Evolutionary conservation across 1,140 invertebrate species (phyloP), one percentile per base, ranked within the genome.

Genomic region (Drosophila ohnishii): DNA sequence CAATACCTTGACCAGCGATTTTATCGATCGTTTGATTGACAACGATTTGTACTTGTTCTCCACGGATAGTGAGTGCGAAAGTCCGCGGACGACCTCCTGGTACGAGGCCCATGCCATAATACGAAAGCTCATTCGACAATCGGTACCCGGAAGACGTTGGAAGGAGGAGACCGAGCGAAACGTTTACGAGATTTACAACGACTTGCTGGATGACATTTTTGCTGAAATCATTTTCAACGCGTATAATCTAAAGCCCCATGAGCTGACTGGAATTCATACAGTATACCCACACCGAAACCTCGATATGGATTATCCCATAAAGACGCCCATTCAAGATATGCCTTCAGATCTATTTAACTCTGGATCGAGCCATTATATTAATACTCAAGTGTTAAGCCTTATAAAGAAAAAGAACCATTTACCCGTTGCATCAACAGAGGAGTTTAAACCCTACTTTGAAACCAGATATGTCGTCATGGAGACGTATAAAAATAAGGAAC

Each of bases 121-220:
- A 25, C 60, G 90, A 0, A 91, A 91, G 25, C 30, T 90, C 0
- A 80, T 91, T 30, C 70, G 90, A 0, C 63, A 75, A 8, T 69
- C 77, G 1, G 83, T 91, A 1, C 89, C 89, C 0, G 90, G 89
- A 7, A 32, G 50, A 7, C 88, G 87, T 14, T 91, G 90, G 90
- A 80, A 69, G 30, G 80, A 80, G 2, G 67, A 80, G 58, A 55
- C 30, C 4, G 90, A 91, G 48, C 73, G 75, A 0, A 57, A 83
- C 6, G 75, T 65, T 0, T 50, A 80, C 14, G 78, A 88, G 28
- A 83, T 61, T 37, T 63, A 75, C 13, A 56, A 55, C 2, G 74
- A 78, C 51, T 42, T 91, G 1, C 34, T 91, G 0, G 74, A 83
- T 39, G 73, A 80, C 11, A 56, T 90, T 5, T 85, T 88, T 19